Evolutionary conservation across 2,113 vertebrate species (phyloP).

Genomic region (Hippocampus zosterae): DNA sequence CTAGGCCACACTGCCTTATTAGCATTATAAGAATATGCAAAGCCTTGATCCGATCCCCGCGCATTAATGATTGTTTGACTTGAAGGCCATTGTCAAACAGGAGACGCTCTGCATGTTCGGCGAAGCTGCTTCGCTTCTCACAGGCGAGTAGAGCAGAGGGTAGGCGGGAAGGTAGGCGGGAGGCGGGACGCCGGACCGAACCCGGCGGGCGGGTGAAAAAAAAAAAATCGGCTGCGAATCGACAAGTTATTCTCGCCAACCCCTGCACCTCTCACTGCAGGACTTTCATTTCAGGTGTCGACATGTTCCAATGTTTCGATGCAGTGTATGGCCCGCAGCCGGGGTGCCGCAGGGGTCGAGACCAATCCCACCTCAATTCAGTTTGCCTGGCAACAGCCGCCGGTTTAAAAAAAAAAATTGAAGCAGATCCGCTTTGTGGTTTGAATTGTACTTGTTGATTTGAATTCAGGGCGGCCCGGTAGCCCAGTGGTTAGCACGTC

Average conservation of each 20-base stretch:
- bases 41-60: constrained; percentile 36
- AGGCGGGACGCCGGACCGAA: neutral
- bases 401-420: constrained; percentile 18
- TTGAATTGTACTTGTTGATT: no score
- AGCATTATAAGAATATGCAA: constrained; percentile 44
- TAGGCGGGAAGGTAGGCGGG: neutral
- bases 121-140: neutral
- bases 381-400: constrained; percentile 15
- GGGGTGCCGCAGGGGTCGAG: constrained; percentile 14
- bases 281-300: neutral
- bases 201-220: neutral
- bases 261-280: neutral
- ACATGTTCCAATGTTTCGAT: constrained; percentile 18
- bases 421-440: constrained; percentile 11
- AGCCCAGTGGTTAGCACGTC: no score
- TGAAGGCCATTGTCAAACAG: constrained; percentile 16
- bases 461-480: no score
- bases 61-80: constrained; percentile 40
- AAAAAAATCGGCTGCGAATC: neutral
- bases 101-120: neutral
- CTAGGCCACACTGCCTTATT: constrained; percentile 28
- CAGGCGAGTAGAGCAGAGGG: neutral
- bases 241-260: neutral
- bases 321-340: neutral
- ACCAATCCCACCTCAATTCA: constrained; percentile 18